Percentiles rank a stretch among this genome's conserved stretches.
These are phyloP conservation scores for Mustela nigripes DNA, from an alignment of 2,113 vertebrate species.

Conservation along the genomic window DNA sequence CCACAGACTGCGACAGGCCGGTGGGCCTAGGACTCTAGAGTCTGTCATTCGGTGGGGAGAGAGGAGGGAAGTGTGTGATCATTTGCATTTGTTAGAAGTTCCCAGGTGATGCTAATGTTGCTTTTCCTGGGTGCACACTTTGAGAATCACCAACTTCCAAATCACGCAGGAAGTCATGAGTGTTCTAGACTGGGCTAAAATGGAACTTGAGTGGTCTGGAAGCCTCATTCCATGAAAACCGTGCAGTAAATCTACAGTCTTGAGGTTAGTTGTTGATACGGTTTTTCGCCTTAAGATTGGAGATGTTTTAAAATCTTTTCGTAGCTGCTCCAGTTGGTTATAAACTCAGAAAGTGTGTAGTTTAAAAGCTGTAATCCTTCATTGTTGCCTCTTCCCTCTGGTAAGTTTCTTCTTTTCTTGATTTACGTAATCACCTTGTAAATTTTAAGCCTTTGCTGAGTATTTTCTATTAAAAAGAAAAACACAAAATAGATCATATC, in stretches of 20 bases:
- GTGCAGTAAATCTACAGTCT: background rate
- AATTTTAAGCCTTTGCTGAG: conserved; percentile 20
- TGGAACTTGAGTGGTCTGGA: background rate
- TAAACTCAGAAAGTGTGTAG: background rate
- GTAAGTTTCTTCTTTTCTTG: background rate
- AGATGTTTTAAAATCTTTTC: background rate
- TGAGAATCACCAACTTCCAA: background rate
- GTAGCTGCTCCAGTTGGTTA: background rate
- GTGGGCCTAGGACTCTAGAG: background rate
- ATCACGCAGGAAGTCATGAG: background rate
- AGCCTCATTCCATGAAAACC: background rate
- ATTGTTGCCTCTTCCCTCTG: background rate
- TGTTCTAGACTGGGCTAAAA: background rate
- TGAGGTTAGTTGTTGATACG: background rate
- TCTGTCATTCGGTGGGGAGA: background rate
- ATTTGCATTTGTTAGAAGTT: conserved; percentile 2
- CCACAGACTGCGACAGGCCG: background rate
- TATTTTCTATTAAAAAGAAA: conserved; percentile 21
- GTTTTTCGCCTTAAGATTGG: background rate
- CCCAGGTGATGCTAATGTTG: background rate
- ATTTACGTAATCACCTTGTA: conserved; percentile 27
- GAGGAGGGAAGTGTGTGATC: background rate
- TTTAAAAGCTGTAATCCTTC: background rate
- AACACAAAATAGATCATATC: conserved; percentile 6
- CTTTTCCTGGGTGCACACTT: background rate